These are phyloP conservation scores for Dryadula phaetusa DNA, from an alignment of 2,888 invertebrate species.

Conservation along the genomic window DNA sequence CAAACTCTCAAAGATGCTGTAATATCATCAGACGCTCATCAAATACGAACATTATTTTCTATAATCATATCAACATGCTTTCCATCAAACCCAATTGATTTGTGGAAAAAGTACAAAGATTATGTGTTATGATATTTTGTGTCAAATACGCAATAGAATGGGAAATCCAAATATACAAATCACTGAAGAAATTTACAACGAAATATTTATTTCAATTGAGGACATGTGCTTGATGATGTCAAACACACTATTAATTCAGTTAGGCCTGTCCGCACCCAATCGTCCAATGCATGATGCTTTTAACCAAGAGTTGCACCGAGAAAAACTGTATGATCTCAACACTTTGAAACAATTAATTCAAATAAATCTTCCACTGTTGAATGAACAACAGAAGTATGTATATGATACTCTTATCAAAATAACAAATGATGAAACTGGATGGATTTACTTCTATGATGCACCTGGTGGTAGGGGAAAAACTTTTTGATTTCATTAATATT, in stretches of 20 bases:
- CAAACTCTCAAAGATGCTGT: no score
- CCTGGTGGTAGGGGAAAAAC: constrained; percentile 44
- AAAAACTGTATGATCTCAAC: no score
- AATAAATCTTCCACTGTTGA: no score
- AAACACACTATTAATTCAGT: constrained; percentile 49
- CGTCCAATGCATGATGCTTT: constrained; percentile 51
- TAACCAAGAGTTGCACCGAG: no score
- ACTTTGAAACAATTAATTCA: no score
- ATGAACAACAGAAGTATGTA: no score
- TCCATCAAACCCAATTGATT: constrained; percentile 28
- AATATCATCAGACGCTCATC: no score
- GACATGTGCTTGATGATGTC: no score
- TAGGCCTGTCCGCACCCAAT: constrained; percentile 54
- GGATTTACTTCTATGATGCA: constrained; percentile 44
- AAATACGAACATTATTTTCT: no score
- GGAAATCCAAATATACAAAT: constrained; percentile 43
- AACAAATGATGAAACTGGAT: constrained; percentile 46
- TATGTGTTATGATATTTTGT: constrained; percentile 29
- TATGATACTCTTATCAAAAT: no score
- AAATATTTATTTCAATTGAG: constrained; percentile 43
- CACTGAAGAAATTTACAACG: constrained; percentile 45
- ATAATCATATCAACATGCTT: constrained; percentile 17
- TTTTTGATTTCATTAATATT: constrained; percentile 44
- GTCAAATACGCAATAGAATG: no score
- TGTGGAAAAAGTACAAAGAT: constrained; percentile 27